A percentile compares a stretch with the other conserved stretches of the same genome.
phyloP scores from a whole-genome alignment of 1,140 invertebrate species.

The Pseudoatta argentina region DNA sequence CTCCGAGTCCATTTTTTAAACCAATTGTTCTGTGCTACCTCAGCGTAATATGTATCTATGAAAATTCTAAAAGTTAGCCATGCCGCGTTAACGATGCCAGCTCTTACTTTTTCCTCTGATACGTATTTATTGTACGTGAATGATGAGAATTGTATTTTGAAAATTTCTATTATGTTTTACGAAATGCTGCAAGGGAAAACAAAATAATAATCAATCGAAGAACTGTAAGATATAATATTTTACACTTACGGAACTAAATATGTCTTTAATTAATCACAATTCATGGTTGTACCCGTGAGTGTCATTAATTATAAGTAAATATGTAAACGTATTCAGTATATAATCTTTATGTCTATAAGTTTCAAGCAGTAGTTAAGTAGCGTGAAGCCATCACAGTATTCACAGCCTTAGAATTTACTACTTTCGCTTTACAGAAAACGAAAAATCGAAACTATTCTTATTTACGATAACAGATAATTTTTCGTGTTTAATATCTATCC shows the following conservation, averaged over 20 bases:
- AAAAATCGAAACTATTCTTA: background rate
- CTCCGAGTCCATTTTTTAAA: conserved; percentile 57
- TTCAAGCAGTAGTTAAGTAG: conserved; percentile 79
- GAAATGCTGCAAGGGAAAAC: background rate
- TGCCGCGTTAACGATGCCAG: conserved; percentile 29
- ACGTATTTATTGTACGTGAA: conserved; percentile 34
- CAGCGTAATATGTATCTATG: conserved; percentile 57
- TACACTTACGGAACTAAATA: conserved; percentile 8
- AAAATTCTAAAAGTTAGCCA: conserved; percentile 59
- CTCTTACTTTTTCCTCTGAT: conserved; percentile 38
- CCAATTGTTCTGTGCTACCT: conserved; percentile 72
- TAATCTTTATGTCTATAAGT: conserved; percentile 82
- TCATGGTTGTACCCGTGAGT: conserved; percentile 47
- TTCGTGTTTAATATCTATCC: background rate
- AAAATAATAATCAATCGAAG: conserved; percentile 23
- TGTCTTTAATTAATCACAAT: conserved; percentile 31
- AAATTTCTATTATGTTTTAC: conserved; percentile 42
- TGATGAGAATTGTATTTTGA: background rate
- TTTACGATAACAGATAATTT: background rate
- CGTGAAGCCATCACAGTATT: conserved; percentile 76
- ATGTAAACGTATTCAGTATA: conserved; percentile 85
- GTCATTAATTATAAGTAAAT: conserved; percentile 45
- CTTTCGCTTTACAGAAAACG: background rate
- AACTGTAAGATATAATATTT: conserved; percentile 16
- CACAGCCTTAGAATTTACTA: conserved; percentile 59